phyloP scores from a whole-genome alignment of 2,888 invertebrate species.

The Lepidocyrtinus sp. region DNA sequence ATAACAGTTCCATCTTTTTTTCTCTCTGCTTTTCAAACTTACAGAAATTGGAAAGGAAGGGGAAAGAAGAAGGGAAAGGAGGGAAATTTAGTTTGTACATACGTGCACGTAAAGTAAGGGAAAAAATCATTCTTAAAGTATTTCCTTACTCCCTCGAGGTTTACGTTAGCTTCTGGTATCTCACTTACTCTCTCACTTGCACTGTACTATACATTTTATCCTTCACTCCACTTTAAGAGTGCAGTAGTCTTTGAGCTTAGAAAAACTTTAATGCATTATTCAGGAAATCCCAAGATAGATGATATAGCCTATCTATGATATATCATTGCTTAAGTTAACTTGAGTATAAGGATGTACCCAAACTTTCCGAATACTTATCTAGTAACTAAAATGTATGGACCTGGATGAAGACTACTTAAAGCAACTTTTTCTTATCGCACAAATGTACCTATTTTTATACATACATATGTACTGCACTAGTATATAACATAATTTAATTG shows the following conservation, averaged over 20 bases:
- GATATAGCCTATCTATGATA: conserved; percentile 46
- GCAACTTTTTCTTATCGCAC: conserved; percentile 19
- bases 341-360: too few species aligned
- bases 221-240: conserved; percentile 10
- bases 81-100: neutral
- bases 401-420: too few species aligned
- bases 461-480: too few species aligned
- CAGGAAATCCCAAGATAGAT: conserved; percentile 32
- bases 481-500: too few species aligned
- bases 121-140: conserved; percentile 45
- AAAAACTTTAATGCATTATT: conserved; percentile 58
- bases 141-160: conserved; percentile 59
- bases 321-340: conserved; percentile 49
- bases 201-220: conserved; percentile 38
- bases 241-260: conserved; percentile 5
- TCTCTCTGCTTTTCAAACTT: conserved; percentile 25
- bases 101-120: conserved; percentile 16
- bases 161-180: conserved; percentile 55
- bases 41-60: neutral
- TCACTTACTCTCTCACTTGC: conserved; percentile 59
- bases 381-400: too few species aligned
- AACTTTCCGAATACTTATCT: too few species aligned
- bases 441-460: neutral
- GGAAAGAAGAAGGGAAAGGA: neutral
- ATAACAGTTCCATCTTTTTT: conserved; percentile 40